Evolutionary conservation across 2,888 invertebrate genomes (phyloP), one percentile per base, ranked within the genome.

Genomic region (Zele albiditarsus): DNA sequence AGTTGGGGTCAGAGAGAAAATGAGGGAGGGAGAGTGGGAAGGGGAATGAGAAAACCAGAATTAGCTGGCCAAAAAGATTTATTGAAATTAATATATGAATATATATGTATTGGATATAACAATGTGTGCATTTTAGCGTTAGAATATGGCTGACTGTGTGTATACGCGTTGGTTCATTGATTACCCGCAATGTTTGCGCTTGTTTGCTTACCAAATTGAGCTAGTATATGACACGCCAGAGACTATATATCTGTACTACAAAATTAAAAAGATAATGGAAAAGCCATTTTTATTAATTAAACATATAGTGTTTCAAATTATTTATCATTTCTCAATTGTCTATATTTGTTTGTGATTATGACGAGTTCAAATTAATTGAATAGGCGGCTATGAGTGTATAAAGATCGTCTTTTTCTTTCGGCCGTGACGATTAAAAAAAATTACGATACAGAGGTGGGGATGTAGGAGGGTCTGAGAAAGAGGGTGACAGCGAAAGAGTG

Each of bases 81-180:
- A 46, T 46, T 46, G 16, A 16, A 46, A 46, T 42, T 60, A 25
- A 62, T 31, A n/a, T 66, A 42, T 46, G 12, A 16, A 27, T 49
- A 67, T 6, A 14, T 33, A 5, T 69, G 16, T 57, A 38, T 38
- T 38, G 38, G 12, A 38, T 53, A 31, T 12, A 23, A 12, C 14
- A 33, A 33, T 31, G 12, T 69, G 3, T 57, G 23, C 23, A 57
- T 14, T 69, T 58, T 69, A 31, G 38, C 31, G 31, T 23, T 16
- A 42, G 57, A 58, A 58, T 58, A 69, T 69, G 69, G 69, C 69
- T 69, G 58, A 33, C 38, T 58, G 0, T 60, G 28, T 69, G 42
- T 58, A 31, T 42, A 69, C 69, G 33, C 53, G 38, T 58, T 57
- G 69, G 69, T 58, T 69, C 69, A 69, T 69, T 69, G 69, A 69